Evolutionary conservation across 1,140 invertebrate species (phyloP), one percentile per base, ranked within the genome.

Genomic region (Ostrea denselamellosa): DNA sequence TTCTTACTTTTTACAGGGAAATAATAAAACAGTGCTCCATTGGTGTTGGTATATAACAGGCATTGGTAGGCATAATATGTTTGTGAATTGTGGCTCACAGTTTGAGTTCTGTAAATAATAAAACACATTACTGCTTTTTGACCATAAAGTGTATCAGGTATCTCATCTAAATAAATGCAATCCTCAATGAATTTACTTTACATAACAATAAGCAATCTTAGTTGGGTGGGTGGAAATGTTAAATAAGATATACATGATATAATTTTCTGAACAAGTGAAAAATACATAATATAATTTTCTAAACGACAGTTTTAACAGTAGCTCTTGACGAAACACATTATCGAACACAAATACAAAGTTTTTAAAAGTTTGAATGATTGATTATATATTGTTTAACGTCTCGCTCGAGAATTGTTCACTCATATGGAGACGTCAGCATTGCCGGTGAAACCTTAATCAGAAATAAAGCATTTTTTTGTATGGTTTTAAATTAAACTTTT

Each of bases 401-500:
- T n/a, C n/a, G n/a, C n/a, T n/a, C n/a, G n/a, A n/a, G n/a, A n/a
- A n/a, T n/a, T n/a, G n/a, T n/a, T n/a, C n/a, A n/a, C n/a, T n/a
- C n/a, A n/a, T n/a, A n/a, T n/a, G n/a, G n/a, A n/a, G n/a, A n/a
- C n/a, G n/a, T n/a, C n/a, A n/a, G n/a, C n/a, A n/a, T n/a, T n/a
- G n/a, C n/a, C n/a, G n/a, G n/a, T n/a, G n/a, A n/a, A n/a, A n/a
- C n/a, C n/a, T n/a, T n/a, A 44, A n/a, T 7, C n/a, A 14, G 7
- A 62, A 62, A 62, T 19, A 62, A 62, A n/a, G 0, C n/a, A 62
- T 17, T 9, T 19, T 62, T 62, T n/a, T 14, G 0, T 12, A 62
- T 17, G n/a, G 14, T n/a, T 62, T 0, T 0, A 0, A 12, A 62
- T 5, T 0, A 0, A 19, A 0, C n/a, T 2, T 12, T 19, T n/a